Conservation (phyloP, 2,888 invertebrate species). For the Cepaea hortensis region DNA sequence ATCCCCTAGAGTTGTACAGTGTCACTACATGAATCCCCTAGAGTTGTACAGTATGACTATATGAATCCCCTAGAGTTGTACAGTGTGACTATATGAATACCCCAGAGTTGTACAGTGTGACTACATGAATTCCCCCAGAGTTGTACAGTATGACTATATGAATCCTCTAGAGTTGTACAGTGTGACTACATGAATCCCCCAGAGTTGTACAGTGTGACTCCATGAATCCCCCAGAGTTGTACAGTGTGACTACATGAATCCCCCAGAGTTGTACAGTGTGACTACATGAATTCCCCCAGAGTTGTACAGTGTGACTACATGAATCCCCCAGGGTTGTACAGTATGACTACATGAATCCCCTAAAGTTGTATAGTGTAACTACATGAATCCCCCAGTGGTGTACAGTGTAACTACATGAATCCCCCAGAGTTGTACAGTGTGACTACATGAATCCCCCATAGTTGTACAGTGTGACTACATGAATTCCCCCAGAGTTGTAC, state of each 20-base stretch:
- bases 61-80: not conserved
- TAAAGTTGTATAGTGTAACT: too few species aligned
- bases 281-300: too few species aligned
- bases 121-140: not conserved
- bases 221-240: not conserved
- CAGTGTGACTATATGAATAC: not conserved
- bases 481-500: too few species aligned
- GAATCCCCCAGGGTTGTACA: too few species aligned
- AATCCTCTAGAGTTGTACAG: not conserved
- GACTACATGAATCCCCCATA: too few species aligned
- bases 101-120: not conserved
- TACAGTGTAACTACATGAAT: too few species aligned
- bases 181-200: not conserved
- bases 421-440: too few species aligned
- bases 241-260: not conserved
- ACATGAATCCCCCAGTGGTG: too few species aligned
- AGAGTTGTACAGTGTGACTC: not conserved
- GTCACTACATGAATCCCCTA: not conserved
- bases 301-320: too few species aligned
- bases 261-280: not conserved
- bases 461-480: too few species aligned
- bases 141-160: not conserved
- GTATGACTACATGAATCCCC: too few species aligned
- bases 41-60: not conserved
- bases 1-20: too few species aligned